A percentile compares a stretch with the other conserved stretches of the same genome.
Evolutionary conservation across 1,140 invertebrate genomes (phyloP).

Genomic region (Drosophila tristis): DNA sequence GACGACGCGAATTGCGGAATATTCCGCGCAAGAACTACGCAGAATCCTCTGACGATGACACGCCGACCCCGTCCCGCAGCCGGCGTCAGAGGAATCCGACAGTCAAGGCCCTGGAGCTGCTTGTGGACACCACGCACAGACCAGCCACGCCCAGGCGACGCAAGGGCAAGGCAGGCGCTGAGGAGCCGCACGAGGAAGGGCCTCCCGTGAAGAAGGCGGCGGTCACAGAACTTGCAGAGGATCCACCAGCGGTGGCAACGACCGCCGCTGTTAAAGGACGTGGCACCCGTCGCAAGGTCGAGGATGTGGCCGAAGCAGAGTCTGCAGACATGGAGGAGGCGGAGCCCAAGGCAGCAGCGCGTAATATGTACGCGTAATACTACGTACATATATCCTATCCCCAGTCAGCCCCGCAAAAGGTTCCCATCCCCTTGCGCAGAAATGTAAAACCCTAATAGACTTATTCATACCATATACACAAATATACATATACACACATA

Average conservation of each 20-base stretch:
- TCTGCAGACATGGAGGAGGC: constrained; percentile 1
- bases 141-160: constrained; percentile 50
- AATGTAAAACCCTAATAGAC: constrained; percentile 24
- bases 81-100: constrained; percentile 54
- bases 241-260: constrained; percentile 10
- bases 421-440: background rate
- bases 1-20: constrained; percentile 63
- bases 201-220: constrained; percentile 38
- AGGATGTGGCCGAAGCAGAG: background rate
- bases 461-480: constrained; percentile 20
- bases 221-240: background rate
- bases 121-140: constrained; percentile 39
- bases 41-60: constrained; percentile 69
- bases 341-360: constrained; percentile 18
- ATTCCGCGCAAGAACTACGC: constrained; percentile 73
- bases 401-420: no score
- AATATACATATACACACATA: constrained; percentile 10
- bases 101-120: constrained; percentile 53
- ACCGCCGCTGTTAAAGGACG: constrained; percentile 36
- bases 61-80: constrained; percentile 43
- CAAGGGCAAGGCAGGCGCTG: constrained; percentile 28
- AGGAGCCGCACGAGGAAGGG: constrained; percentile 13
- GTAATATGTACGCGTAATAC: no score
- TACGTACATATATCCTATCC: background rate
- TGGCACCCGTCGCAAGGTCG: constrained; percentile 40